A percentile compares a stretch with the other conserved stretches of the same genome.
Conservation (phyloP, 2,113 vertebrate species). For the Chaetops frenatus region DNA sequence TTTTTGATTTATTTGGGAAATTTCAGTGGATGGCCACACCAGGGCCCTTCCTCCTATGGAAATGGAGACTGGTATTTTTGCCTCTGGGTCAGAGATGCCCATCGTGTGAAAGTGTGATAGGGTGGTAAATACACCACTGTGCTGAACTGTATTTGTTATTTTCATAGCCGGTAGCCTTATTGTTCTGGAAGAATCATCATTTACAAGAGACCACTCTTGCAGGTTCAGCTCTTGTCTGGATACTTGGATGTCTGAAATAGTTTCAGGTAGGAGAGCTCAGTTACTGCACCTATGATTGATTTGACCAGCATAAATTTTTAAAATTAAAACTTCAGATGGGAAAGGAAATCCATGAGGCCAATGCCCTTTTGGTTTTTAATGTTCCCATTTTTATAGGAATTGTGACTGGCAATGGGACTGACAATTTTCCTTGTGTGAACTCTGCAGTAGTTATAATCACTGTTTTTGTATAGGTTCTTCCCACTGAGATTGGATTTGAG, state of each 20-base stretch:
- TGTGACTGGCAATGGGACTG: not conserved
- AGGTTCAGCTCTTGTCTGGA: not conserved
- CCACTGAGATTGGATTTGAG: not conserved
- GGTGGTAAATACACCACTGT: not conserved
- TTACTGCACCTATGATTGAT: not conserved
- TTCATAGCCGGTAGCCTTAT: not conserved
- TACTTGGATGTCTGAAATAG: not conserved
- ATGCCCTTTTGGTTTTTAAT: not conserved
- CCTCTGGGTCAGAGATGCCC: not conserved
- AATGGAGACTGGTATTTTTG: not conserved
- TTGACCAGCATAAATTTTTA: not conserved
- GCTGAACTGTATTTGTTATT: not conserved
- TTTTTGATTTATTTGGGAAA: not conserved
- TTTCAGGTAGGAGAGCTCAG: not conserved
- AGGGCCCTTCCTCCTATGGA: not conserved
- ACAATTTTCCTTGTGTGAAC: not conserved
- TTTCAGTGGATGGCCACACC: rapidly evolving
- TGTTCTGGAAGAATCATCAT: not conserved
- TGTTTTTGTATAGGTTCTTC: not conserved
- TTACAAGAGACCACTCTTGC: not conserved
- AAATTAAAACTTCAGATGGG: not conserved
- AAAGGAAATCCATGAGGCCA: not conserved
- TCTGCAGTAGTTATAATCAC: not conserved
- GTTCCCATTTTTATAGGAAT: not conserved
- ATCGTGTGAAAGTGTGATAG: not conserved